Evolutionary conservation across 2,113 vertebrate species (phyloP).

Genomic region (Clinocottus analis): DNA sequence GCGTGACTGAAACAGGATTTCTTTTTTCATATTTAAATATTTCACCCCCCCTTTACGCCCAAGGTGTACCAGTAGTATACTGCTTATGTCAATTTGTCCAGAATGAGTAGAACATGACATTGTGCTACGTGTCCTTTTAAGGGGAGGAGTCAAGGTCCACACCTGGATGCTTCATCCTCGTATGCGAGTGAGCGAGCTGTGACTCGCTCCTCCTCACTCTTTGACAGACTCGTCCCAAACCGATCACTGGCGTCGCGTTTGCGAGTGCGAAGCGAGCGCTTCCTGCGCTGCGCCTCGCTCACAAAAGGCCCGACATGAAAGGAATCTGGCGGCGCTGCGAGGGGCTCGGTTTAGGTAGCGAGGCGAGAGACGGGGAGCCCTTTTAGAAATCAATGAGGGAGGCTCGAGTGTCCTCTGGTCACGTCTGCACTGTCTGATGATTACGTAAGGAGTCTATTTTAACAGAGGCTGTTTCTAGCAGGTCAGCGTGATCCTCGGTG

Average conservation of each 20-base stretch:
- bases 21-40: too few relatives aligned
- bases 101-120: not conserved
- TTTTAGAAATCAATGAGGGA: slow-evolving; percentile 10
- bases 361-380: not conserved
- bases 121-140: not conserved
- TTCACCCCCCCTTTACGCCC: too few relatives aligned
- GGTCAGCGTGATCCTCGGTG: not conserved
- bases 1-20: too few relatives aligned
- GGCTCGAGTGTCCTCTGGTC: not conserved
- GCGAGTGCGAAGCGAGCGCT: slow-evolving; percentile 62
- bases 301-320: slow-evolving; percentile 57
- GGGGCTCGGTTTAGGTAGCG: slow-evolving; percentile 22
- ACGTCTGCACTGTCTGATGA: not conserved
- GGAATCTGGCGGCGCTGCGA: slow-evolving; percentile 9
- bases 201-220: slow-evolving; percentile 34
- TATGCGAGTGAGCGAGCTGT: not conserved
- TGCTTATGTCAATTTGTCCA: not conserved
- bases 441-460: not conserved
- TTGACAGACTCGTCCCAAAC: slow-evolving; percentile 28
- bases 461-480: not conserved
- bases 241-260: slow-evolving; percentile 68
- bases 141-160: not conserved
- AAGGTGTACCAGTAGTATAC: too few relatives aligned
- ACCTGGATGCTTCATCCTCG: not conserved
- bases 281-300: slow-evolving; percentile 60